Base-by-base conservation (phyloP, 2,113 vertebrate genomes). In the Hepsetus odoe region DNA sequence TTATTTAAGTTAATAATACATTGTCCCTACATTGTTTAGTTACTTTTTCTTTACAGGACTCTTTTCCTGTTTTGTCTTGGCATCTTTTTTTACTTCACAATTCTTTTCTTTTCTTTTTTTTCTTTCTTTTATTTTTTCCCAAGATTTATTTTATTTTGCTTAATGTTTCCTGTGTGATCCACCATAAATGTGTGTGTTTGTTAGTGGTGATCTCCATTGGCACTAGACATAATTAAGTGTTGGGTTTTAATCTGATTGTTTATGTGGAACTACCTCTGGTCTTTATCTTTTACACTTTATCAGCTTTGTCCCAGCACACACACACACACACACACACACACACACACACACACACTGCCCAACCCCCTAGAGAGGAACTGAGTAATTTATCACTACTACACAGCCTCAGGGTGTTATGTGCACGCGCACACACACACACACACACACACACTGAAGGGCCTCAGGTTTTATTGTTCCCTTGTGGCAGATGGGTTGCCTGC, bases 321-420 rank as follows among this genome's bases (percentile, higher is more conserved):
- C 77, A 66, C 76, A 78, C 72, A 72, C 68, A n/a, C n/a, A n/a
- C n/a, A n/a, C n/a, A n/a, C n/a, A n/a, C n/a, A n/a, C n/a, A n/a
- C n/a, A n/a, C n/a, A 40, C 65, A 59, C 51, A 10, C 38, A 46
- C 51, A 5, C 38, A 68, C 61, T 68, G 42, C 33, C 44, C 24
- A 33, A 10, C 32, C n/a, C 82, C 75, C 78, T 80, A 65, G 77
- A 62, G 69, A 75, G 32, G 40, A n/a, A n/a, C n/a, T 9, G 53
- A 80, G 77, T 83, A 51, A 83, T 83, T 83, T 80, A 83, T 83
- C 77, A 83, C 74, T 74, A 83, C 74, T 69, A 62, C 76, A 76
- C 75, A 68, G 68, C 82, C 73, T 77, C 64, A 53, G 78, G 82
- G 82, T 76, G 69, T 69, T 46, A 72, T 59, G 72, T 72, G 65